Evolutionary conservation across 1,140 invertebrate species (phyloP).

Genomic region (Lordiphosa stackelbergi): DNA sequence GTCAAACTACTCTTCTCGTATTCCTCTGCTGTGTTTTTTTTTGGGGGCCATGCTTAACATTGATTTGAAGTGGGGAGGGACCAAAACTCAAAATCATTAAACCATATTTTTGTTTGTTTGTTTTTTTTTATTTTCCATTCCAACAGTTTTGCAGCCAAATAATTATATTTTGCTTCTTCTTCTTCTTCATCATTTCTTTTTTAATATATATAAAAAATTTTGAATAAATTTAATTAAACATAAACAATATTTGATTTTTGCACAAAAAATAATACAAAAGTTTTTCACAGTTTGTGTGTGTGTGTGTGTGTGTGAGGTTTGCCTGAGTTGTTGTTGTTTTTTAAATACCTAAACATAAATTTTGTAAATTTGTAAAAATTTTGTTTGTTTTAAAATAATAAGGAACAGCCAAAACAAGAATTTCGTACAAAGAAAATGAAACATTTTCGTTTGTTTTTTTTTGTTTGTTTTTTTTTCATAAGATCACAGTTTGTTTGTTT

Average conservation of each 20-base stretch:
- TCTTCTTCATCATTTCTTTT: too few relatives aligned
- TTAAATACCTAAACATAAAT: constrained; percentile 65
- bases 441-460: constrained; percentile 58
- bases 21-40: too few relatives aligned
- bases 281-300: neutral
- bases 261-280: neutral
- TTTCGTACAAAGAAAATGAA: constrained; percentile 65
- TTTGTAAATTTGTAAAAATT: constrained; percentile 44
- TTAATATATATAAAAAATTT: too few relatives aligned
- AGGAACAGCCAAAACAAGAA: constrained; percentile 70
- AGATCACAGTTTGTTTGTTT: constrained; percentile 75
- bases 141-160: too few relatives aligned
- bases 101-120: too few relatives aligned
- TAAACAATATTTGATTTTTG: too few relatives aligned
- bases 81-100: too few relatives aligned
- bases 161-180: too few relatives aligned
- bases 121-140: too few relatives aligned
- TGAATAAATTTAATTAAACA: too few relatives aligned
- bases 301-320: constrained; percentile 3
- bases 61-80: too few relatives aligned
- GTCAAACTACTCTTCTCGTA: constrained; percentile 6
- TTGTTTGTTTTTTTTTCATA: constrained; percentile 50
- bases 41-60: too few relatives aligned
- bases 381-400: constrained; percentile 47
- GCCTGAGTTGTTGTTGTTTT: constrained; percentile 26